phyloP scores from a whole-genome alignment of 2,113 vertebrate genomes.

The Pterocles burchelli region DNA sequence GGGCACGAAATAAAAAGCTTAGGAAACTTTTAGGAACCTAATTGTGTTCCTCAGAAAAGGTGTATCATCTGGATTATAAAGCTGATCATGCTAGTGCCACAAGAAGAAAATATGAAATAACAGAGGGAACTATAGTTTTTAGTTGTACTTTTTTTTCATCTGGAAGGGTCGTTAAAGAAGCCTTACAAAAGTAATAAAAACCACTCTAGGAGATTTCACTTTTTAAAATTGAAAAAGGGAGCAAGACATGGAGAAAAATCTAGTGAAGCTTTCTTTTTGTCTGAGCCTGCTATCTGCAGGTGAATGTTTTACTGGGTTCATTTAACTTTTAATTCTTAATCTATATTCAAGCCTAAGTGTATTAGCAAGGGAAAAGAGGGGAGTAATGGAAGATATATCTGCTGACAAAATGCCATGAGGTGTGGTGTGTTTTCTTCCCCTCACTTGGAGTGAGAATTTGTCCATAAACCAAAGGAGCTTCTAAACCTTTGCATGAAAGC shows the following conservation, averaged over 20 bases:
- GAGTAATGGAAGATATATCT: not conserved
- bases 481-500: not conserved
- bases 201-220: not conserved
- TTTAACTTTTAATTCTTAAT: constrained; percentile 52
- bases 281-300: constrained; percentile 2
- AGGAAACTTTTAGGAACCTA: not conserved
- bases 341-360: constrained; percentile 4
- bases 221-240: constrained; percentile 35
- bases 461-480: not conserved
- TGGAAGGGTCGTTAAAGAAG: constrained; percentile 20
- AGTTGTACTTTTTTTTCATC: constrained; percentile 43
- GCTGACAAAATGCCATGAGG: not conserved
- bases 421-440: not conserved
- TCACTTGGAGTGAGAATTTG: not conserved
- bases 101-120: constrained; percentile 34
- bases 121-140: not conserved
- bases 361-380: not conserved
- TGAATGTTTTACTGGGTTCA: constrained; percentile 23
- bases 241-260: not conserved
- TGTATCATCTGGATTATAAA: not conserved
- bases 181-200: constrained; percentile 1
- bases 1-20: not conserved
- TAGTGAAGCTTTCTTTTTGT: not conserved
- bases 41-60: not conserved
- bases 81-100: not conserved